Base-by-base conservation (phyloP, 1,140 invertebrate species). In the Drosophila sulfurigaster region DNA sequence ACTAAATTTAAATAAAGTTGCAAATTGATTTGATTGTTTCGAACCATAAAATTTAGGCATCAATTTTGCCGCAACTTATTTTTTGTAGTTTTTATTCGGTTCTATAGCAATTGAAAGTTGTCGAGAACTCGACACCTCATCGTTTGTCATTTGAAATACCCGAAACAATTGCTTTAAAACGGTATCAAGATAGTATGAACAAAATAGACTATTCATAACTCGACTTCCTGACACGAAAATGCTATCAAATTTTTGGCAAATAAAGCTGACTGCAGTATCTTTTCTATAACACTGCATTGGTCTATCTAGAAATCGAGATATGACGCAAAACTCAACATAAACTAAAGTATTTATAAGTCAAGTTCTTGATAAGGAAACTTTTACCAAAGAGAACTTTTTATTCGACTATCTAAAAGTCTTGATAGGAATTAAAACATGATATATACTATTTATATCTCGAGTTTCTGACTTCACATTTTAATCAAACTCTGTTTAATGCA, bases 11-110 rank as follows among this genome's bases (percentile, higher is more conserved):
- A 63, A 57, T 69, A 45, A 73, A 60, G 15, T 52, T 56, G 63
- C 70, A 58, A 74, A 78, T 73, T 67, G 63, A 67, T 67, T 66
- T 67, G 35, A 38, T 75, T 45, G 10, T 49, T 8, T 35, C n/a
- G 25, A 71, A 71, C 32, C 25, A 54, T 54, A 35, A 35, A 54
- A 1, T n/a, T 46, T 20, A 35, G 5, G 20, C 25, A 54, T 38
- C 30, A 52, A 64, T 60, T 4, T 48, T 30, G 28, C 3, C 25
- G 10, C 3, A 30, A 16, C 4, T 63, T 48, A 20, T 41, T 8
- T 41, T 48, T 35, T 41, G 35, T 51, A 45, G 15, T 13, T 54
- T 30, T 3, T 38, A 3, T 38, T 10, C 7, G 6, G 20, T 8
- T 25, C 7, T 13, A 10, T 3, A 16, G 7, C 51, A 30, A 69